Base-by-base conservation (phyloP, 1,140 invertebrate genomes). In the Chymomyza costata region DNA sequence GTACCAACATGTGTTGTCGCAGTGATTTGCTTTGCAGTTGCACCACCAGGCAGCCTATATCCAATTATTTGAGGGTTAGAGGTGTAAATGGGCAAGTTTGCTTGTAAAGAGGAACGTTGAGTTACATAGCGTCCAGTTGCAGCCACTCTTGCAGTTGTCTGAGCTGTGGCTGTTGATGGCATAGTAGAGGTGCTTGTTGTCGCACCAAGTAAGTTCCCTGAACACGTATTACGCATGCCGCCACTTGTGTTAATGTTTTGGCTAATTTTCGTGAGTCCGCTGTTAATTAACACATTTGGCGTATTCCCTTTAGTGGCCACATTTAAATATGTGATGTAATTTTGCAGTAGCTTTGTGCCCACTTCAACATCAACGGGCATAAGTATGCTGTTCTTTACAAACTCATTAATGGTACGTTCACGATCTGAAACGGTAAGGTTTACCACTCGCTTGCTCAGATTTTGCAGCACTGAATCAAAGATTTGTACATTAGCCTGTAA, bases 301-400 rank as follows among this genome's bases (percentile, higher is more conserved):
- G 30, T 0, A 19, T 19, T 17, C 7, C 17, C 28, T 28, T 39
- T 56, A 13, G 49, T 68, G 1, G 41, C 40, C 1, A 32, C 31
- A 28, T 65, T 65, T 0, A 80, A 5, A 32, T 71, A 61, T 34
- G 60, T 30, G 0, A 57, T 39, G 40, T 80, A 80, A 43, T 57
- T 68, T 38, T 80, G 68, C 3, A 80, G 38, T n/a, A 80, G 18
- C 13, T 80, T 80, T n/a, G 60, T 73, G 31, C 67, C 73, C 21
- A 80, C 60, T 14, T 61, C 52, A 2, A 80, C 46, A 14, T 80
- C 74, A 10, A 62, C 61, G 8, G 73, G 49, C 31, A 65, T 32
- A 1, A 80, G 7, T 1, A 37, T 37, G 17, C 53, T 73, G 11
- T 47, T 73, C 13, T 21, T 65, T 0, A 80, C 74, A 10, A 80